These are phyloP conservation scores for Scortum barcoo DNA, from an alignment of 2,113 vertebrate species.

Conservation along the genomic window DNA sequence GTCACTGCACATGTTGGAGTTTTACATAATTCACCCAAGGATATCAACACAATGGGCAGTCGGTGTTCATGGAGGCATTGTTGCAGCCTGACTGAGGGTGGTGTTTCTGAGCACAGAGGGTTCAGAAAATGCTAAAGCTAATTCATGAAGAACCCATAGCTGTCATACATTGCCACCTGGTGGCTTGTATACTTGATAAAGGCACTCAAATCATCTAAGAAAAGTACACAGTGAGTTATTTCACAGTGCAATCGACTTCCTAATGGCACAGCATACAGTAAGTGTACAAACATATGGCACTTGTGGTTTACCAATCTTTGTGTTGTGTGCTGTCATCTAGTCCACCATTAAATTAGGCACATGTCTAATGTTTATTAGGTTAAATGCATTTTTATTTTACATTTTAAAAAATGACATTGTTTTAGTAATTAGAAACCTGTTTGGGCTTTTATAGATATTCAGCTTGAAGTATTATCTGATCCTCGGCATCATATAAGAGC, in stretches of 20 bases:
- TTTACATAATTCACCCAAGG: conserved; percentile 53
- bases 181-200: conserved; percentile 41
- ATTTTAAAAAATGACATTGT: background rate
- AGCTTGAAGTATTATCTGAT: background rate
- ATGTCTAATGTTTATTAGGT: background rate
- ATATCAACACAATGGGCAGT: conserved; percentile 52
- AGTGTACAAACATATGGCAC: background rate
- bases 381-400: background rate
- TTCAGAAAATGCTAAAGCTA: conserved; percentile 52
- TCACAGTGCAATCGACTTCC: background rate
- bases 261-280: background rate
- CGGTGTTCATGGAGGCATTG: conserved; percentile 25
- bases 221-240: background rate
- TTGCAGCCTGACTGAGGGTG: conserved; percentile 34
- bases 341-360: background rate
- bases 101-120: conserved; percentile 30
- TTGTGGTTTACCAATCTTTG: background rate
- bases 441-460: background rate
- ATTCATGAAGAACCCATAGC: conserved; percentile 58
- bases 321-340: background rate
- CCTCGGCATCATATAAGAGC: background rate
- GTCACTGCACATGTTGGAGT: conserved; percentile 28
- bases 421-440: background rate
- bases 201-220: background rate
- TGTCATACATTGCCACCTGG: conserved; percentile 69